Base-by-base conservation (phyloP, 2,113 vertebrate genomes). In the Tachysurus fulvidraco region DNA sequence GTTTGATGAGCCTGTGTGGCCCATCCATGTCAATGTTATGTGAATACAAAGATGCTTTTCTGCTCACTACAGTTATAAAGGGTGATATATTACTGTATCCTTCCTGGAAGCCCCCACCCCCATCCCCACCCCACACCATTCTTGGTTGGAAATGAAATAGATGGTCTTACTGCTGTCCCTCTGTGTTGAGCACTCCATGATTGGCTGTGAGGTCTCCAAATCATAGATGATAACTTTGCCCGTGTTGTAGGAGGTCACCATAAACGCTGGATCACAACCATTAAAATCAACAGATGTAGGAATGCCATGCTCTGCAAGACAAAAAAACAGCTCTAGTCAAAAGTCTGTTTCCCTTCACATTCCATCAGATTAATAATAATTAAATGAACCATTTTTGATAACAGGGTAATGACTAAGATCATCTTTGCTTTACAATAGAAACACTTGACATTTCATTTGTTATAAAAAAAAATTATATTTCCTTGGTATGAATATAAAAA, bases 221-320 rank as follows among this genome's bases (percentile, higher is more conserved):
- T 99, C 97, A 89, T 98, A 99, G 84, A 99, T 95, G 89, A 97
- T 95, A 86, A 97, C 95, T 78, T 94, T 96, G 87, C 98, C 97
- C 36, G 93, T 96, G 93, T 95, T 96, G 91, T 98, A 99, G 83
- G 98, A 97, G 52, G 96, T 94, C 91, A 98, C 97, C 95, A 98
- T 97, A 92, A 98, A 97, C 92, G 97, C 98, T 89, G 98, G 98
- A 91, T 99, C 98, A 91, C 97, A 99, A 50, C 98, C 97, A 91
- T 97, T 97, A 73, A 99, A 99, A 93, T 99, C 97, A 86, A 99
- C 95, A 0, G 97, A 96, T 17, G 98, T 99, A 86, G 98, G 98
- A 91, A 97, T 92, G 77, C 97, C 98, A 89, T 97, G 95, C 64
- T 97, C 98, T 99, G 89, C 55, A 85, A 83, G 54, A 76, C 10